Evolutionary conservation across 2,888 invertebrate species (phyloP), one percentile per base, ranked within the genome.

Genomic region (Sinohyriopsis cumingii): DNA sequence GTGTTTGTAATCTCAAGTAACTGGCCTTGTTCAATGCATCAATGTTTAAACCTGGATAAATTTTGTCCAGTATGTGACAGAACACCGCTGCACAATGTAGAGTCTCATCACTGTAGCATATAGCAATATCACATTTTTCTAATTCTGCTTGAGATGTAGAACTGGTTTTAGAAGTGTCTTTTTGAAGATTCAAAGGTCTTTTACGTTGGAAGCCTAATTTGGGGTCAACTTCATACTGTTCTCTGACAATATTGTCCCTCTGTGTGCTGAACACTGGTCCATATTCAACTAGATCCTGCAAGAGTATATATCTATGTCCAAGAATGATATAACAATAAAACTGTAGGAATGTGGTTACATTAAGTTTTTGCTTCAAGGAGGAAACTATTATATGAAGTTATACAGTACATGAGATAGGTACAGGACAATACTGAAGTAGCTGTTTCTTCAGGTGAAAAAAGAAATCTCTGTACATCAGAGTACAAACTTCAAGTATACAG

Each of bases 31-130:
- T 75, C 18, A 79, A 67, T 53, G 79, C 72, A 59, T 66, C 71
- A 24, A 78, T 72, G 9, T 78, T 74, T 2, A 81, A 59, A 5
- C 69, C 69, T 0, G 73, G 73, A 33, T 72, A 72, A 3, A 65
- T 45, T 18, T 63, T 59, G 28, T 73, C 71, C 18, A 81, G 22
- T 20, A 78, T 28, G 18, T 66, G 19, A 28, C 72, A 72, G 45
- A 82, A 74, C 24, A 72, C 33, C 2, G 69, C 72, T 4, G 78
- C 79, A 56, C 72, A 65, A 55, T 75, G 56, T 0, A 69, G 63
- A 3, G 73, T 67, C 56, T 78, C 79, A 61, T 74, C 72, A 25
- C 75, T 71, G 53, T 73, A 77, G 56, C 67, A 68, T 12, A 78
- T 55, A 19, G 68, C 80, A 25, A 78, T 63, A 63, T 77, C 72